Conservation (phyloP, 2,888 invertebrate genomes). For the Lissocephala sabroskyi region DNA sequence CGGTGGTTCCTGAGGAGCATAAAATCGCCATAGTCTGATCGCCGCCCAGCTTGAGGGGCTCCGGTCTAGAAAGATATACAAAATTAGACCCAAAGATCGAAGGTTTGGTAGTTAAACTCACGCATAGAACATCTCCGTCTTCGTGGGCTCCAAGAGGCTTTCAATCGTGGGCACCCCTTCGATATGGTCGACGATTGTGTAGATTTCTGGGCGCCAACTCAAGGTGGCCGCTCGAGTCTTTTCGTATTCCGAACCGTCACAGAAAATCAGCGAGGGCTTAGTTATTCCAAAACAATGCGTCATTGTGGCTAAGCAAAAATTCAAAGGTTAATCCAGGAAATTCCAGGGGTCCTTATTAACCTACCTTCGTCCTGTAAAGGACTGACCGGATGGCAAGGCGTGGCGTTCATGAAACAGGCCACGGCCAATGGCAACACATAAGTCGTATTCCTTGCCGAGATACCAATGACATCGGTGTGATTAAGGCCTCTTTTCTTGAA, state of each 20-base stretch:
- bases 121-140: conserved; percentile 43
- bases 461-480: conserved; percentile 67
- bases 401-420: conserved; percentile 64
- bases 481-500: conserved; percentile 51
- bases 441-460: conserved; percentile 63
- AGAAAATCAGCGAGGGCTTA: conserved; percentile 68
- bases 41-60: conserved; percentile 49
- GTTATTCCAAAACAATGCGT: conserved; percentile 65
- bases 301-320: conserved; percentile 44
- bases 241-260: conserved; percentile 42
- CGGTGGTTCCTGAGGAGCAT: conserved; percentile 68
- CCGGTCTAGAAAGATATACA: conserved; percentile 37
- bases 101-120: conserved; percentile 29
- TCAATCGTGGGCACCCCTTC: conserved; percentile 49
- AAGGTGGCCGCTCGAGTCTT: conserved; percentile 12
- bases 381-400: conserved; percentile 66
- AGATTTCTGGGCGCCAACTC: conserved; percentile 8
- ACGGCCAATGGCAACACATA: conserved; percentile 64
- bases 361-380: conserved; percentile 53
- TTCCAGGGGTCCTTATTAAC: conserved; percentile 7
- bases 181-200: conserved; percentile 29
- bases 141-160: conserved; percentile 59
- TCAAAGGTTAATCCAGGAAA: too few species aligned
- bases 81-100: conserved; percentile 1
- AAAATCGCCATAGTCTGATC: conserved; percentile 67